A percentile compares a stretch with the other conserved stretches of the same genome.
phyloP scores from a whole-genome alignment of 2,888 invertebrate genomes.

The Gari tellinella region DNA sequence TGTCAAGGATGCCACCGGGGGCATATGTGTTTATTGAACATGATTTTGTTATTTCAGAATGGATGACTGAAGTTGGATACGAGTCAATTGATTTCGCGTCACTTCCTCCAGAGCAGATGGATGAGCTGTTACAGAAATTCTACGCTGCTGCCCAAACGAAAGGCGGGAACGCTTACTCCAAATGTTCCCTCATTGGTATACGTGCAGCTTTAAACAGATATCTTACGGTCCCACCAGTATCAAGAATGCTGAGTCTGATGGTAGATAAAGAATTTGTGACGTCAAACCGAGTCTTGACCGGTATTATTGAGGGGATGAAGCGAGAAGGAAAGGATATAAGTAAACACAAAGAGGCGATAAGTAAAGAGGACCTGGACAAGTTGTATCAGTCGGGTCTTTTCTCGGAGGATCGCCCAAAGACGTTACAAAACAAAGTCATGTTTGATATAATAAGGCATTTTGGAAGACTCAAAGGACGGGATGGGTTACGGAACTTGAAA shows the following conservation, averaged over 20 bases:
- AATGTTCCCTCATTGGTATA: conserved; percentile 17
- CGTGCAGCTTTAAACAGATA: conserved; percentile 18
- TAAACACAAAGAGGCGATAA: conserved; percentile 29
- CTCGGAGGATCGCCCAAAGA: conserved; percentile 5
- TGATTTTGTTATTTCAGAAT: conserved; percentile 19
- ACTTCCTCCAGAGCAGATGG: conserved; percentile 6
- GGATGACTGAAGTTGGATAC: conserved; percentile 19
- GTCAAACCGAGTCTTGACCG: conserved; percentile 27
- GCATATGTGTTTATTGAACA: too few species aligned
- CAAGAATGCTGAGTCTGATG: conserved; percentile 12
- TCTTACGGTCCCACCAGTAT: conserved; percentile 10
- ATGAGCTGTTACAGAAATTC: conserved; percentile 6
- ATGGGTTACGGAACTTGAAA: conserved; percentile 13
- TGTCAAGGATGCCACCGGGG: too few species aligned
- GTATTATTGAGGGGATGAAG: conserved; percentile 28
- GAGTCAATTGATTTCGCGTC: conserved; percentile 2
- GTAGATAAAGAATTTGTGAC: conserved; percentile 11
- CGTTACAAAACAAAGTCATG: conserved; percentile 29
- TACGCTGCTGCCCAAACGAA: conserved; percentile 19
- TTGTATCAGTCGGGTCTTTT: conserved; percentile 12
- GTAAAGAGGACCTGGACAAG: conserved; percentile 19
- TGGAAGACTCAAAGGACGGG: conserved; percentile 32
- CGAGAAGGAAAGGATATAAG: conserved; percentile 40
- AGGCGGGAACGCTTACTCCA: conserved; percentile 9
- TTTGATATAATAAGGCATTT: conserved; percentile 40